Evolutionary conservation across 1,140 invertebrate species (phyloP), one percentile per base, ranked within the genome.

Genomic region (Neodiprion pinetum): DNA sequence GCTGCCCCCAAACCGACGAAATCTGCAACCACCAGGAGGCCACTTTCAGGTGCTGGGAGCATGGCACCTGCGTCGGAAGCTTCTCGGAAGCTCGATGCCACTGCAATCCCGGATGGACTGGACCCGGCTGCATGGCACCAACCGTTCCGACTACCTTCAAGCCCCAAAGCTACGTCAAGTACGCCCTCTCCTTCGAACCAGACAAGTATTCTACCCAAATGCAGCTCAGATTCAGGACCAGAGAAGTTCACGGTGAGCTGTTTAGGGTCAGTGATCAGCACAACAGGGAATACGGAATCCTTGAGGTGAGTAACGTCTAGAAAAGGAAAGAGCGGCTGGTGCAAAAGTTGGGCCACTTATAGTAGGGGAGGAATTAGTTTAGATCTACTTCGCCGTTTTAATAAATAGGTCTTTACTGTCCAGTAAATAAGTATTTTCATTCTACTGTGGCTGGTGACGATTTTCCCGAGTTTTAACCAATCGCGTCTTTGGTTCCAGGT

Each of bases 261-360:
- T 97, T 98, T 85, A 90, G 96, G 73, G 96, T 97, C 0, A 96
- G 96, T 78, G 96, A 98, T 87, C 96, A 98, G 84, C 96, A 98
- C 83, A 97, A 97, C 84, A 89, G 97, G 49, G 97, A 99, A 88
- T 98, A 98, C 84, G 96, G 96, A 10, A 97, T 98, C 72, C 88
- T 99, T 48, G 97, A 98, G 91, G 96, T 94, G 81, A 76, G 76
- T 68, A 40, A 40, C 1, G 2, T 40, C 28, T 61, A 9, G 11
- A 61, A 4, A 61, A 61, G 53, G 53, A 49, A 12, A 48, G 40
- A n/a, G 10, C 14, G 1, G 50, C n/a, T 11, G 50, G 50, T 10
- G 10, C n/a, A 1, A 53, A 53, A 53, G 1, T 53, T 53, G 1
- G 2, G 10, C 50, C 10, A 53, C n/a, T 53, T 53, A 53, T 53